phyloP scores from a whole-genome alignment of 2,113 vertebrate species.

The Prunella fulvescens region DNA sequence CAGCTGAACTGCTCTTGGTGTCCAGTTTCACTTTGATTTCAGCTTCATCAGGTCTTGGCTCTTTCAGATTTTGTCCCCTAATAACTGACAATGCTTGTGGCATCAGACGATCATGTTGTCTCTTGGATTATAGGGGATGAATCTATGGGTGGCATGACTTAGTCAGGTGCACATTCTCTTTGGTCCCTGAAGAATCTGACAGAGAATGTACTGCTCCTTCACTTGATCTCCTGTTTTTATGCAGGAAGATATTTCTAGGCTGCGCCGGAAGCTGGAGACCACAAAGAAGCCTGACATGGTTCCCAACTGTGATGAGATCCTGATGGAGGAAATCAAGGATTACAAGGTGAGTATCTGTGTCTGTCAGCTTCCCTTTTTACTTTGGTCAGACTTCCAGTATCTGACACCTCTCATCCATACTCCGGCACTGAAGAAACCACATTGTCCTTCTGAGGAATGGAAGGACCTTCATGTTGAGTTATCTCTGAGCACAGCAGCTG shows the following conservation, averaged over 20 bases:
- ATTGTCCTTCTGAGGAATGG: not conserved
- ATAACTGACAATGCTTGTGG: not conserved
- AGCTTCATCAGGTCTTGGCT: not conserved
- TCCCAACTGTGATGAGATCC: conserved; percentile 92
- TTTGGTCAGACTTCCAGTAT: not conserved
- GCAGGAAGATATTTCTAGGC: conserved; percentile 95
- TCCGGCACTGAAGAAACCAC: not conserved
- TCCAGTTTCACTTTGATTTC: not conserved
- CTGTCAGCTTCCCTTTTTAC: not conserved
- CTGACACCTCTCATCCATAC: not conserved
- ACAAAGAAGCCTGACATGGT: conserved; percentile 97
- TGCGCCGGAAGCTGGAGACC: conserved; percentile 91
- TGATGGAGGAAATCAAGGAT: conserved; percentile 98
- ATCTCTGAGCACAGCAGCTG: not conserved
- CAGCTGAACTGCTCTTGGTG: not conserved
- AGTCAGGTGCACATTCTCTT: not conserved
- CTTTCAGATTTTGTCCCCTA: not conserved
- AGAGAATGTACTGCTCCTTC: not conserved
- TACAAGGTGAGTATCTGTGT: conserved; percentile 81
- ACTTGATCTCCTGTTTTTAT: not conserved
- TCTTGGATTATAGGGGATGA: not conserved
- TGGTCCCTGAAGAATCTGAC: not conserved
- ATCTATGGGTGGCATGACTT: not conserved
- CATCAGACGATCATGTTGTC: not conserved
- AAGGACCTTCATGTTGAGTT: not conserved